phyloP scores from a whole-genome alignment of 2,888 invertebrate species.

The Pristionchus mayeri region DNA sequence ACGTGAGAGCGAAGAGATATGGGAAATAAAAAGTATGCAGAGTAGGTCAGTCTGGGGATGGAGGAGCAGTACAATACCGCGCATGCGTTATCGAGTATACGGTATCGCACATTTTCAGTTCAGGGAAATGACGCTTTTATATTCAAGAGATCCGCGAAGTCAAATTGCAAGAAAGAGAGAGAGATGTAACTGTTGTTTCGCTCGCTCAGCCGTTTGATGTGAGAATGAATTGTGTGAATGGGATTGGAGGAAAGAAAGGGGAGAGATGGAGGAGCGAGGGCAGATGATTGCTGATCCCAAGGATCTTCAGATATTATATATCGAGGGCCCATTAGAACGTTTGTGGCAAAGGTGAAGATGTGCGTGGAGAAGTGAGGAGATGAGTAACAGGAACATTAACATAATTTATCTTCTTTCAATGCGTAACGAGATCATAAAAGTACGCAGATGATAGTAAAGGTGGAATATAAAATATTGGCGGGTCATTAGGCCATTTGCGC shows the following conservation, averaged over 20 bases:
- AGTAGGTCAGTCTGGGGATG: neutral
- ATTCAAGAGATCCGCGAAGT: too few relatives aligned
- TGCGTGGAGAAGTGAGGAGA: too few relatives aligned
- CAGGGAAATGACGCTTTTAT: too few relatives aligned
- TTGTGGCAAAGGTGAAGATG: too few relatives aligned
- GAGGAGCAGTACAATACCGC: neutral
- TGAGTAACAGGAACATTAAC: too few relatives aligned
- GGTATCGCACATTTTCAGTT: too few relatives aligned
- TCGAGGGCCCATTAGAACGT: too few relatives aligned
- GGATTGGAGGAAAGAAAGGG: constrained; percentile 2
- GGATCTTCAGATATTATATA: constrained; percentile 3
- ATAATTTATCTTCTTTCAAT: too few relatives aligned
- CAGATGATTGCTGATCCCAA: constrained; percentile 39
- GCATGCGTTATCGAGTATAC: neutral
- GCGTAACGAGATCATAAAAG: too few relatives aligned
- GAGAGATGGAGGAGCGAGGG: constrained; percentile 18
- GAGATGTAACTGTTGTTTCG: constrained; percentile 41
- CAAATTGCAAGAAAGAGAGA: neutral
- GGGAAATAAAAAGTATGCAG: constrained; percentile 1
- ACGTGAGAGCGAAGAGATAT: neutral
- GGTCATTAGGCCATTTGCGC: constrained; percentile 6
- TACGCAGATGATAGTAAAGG: too few relatives aligned
- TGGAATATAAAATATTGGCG: too few relatives aligned
- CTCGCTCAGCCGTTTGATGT: constrained; percentile 19
- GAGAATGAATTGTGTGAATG: constrained; percentile 44